Evolutionary conservation across 2,797 vertebrate species (phyloP).

Genomic region (Setipinna tenuifilis): DNA sequence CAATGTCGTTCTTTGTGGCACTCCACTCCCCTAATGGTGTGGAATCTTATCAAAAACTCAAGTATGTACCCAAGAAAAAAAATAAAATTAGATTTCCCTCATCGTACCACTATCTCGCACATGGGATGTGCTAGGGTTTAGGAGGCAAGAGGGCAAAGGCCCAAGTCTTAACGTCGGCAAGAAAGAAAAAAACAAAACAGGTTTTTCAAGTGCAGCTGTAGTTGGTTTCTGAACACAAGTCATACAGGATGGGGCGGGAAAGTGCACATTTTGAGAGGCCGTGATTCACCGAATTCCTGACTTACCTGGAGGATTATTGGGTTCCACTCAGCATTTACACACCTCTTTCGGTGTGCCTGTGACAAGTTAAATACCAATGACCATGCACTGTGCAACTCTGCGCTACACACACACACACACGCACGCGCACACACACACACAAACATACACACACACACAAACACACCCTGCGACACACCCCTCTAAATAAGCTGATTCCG

Average conservation of each 20-base stretch:
- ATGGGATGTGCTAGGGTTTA: not conserved
- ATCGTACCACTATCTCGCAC: not conserved
- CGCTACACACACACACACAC: not conserved
- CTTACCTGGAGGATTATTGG: not conserved
- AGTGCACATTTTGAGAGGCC: slow-evolving; percentile 25
- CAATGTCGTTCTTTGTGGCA: slow-evolving; percentile 32
- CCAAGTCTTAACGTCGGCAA: not conserved
- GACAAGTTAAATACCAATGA: no score
- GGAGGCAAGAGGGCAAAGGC: not conserved
- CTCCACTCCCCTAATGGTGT: not conserved
- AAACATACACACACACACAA: not conserved
- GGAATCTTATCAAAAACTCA: not conserved
- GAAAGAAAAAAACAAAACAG: not conserved
- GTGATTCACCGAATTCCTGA: not conserved
- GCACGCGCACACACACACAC: not conserved
- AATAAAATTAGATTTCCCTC: not conserved
- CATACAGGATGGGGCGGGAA: not conserved
- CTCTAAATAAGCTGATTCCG: not conserved
- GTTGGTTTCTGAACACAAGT: not conserved
- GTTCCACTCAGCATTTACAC: not conserved
- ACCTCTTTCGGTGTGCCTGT: no score
- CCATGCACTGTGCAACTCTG: no score
- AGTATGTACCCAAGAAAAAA: not conserved
- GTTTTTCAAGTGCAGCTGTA: slow-evolving; percentile 15
- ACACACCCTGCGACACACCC: slow-evolving; percentile 3